Conservation (phyloP, 1,140 invertebrate genomes). For the Drosophila orena region DNA sequence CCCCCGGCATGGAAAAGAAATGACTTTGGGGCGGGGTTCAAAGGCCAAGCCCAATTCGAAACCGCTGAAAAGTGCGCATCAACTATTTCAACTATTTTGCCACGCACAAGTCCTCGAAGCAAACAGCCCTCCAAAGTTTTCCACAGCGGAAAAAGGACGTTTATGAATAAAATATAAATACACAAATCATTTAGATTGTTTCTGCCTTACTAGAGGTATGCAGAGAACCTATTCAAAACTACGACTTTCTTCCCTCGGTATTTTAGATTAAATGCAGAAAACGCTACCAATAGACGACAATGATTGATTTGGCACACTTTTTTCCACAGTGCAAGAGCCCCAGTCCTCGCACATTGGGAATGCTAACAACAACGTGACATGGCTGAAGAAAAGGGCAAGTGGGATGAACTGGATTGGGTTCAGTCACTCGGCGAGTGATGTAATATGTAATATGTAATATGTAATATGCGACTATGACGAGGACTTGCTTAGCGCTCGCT, state of each 20-base stretch:
- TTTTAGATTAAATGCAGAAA: not conserved
- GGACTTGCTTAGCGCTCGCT: slow-evolving; percentile 72
- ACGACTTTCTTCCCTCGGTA: not conserved
- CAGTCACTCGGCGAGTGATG: slow-evolving; percentile 70
- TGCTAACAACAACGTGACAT: slow-evolving; percentile 81
- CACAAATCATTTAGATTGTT: not conserved
- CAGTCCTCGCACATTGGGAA: slow-evolving; percentile 38
- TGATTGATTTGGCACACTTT: not conserved
- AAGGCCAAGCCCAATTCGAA: slow-evolving; percentile 72
- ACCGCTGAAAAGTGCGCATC: slow-evolving; percentile 81
- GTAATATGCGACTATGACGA: slow-evolving; percentile 60
- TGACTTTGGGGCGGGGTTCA: slow-evolving; percentile 42
- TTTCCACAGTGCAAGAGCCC: slow-evolving; percentile 5
- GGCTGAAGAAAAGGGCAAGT: slow-evolving; percentile 62
- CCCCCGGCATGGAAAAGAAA: slow-evolving; percentile 10
- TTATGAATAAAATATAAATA: not conserved
- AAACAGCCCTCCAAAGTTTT: not conserved
- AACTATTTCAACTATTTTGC: slow-evolving; percentile 82
- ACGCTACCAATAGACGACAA: too few species aligned
- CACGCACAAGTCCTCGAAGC: slow-evolving; percentile 69
- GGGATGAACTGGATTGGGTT: slow-evolving; percentile 59
- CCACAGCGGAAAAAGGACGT: not conserved
- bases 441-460: slow-evolving; percentile 72
- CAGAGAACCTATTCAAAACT: too few species aligned
- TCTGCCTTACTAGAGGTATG: not conserved